phyloP scores from a whole-genome alignment of 1,140 invertebrate species.

The Nephila pilipes region DNA sequence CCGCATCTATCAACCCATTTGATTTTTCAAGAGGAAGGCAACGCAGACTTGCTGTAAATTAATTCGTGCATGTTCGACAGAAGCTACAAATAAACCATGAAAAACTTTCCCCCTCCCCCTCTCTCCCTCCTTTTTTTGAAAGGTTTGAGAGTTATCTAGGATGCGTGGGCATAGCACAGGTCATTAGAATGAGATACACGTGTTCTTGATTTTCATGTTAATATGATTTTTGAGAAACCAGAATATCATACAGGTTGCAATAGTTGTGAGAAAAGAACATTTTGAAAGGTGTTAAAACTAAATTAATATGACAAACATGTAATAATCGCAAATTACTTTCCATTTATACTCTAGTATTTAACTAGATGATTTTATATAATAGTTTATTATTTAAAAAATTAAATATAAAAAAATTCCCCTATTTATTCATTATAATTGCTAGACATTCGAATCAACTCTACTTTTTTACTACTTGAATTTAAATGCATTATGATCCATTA shows the following conservation, averaged over 20 bases:
- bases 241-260: background rate
- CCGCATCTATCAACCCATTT: constrained; percentile 17
- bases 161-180: background rate
- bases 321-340: too few relatives aligned
- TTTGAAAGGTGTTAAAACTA: background rate
- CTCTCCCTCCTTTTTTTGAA: background rate
- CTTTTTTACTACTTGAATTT: too few relatives aligned
- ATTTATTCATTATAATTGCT: too few relatives aligned
- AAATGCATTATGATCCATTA: too few relatives aligned
- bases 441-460: too few relatives aligned
- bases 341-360: too few relatives aligned
- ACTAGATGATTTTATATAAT: too few relatives aligned
- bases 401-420: too few relatives aligned
- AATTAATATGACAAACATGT: too few relatives aligned
- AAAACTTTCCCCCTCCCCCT: background rate
- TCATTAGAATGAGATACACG: constrained; percentile 8
- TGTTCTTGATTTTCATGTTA: background rate
- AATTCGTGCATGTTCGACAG: background rate
- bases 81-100: constrained; percentile 16
- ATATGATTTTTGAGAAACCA: background rate
- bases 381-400: too few relatives aligned
- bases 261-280: background rate
- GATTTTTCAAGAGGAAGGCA: constrained; percentile 8
- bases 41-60: background rate
- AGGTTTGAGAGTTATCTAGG: background rate